Evolutionary conservation across 2,888 invertebrate genomes (phyloP).

Genomic region (Drosophila nigricruria): DNA sequence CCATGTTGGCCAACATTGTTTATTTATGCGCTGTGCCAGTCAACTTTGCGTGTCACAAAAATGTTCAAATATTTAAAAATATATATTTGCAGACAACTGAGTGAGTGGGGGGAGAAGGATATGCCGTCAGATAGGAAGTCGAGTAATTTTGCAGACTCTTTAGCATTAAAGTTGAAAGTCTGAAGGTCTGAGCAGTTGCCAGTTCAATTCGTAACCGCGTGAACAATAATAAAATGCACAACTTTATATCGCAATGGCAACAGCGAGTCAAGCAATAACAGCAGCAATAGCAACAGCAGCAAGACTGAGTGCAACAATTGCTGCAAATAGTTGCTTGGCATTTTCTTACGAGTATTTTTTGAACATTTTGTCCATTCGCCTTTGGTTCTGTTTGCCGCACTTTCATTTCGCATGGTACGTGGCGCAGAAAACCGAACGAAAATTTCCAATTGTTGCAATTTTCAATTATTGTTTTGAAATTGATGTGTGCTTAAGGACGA

Average conservation of each 20-base stretch:
- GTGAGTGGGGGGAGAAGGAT: no score
- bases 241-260: constrained; percentile 55
- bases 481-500: constrained; percentile 75
- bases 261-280: constrained; percentile 36
- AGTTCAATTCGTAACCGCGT: constrained; percentile 29
- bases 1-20: constrained; percentile 44
- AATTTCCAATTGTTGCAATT: constrained; percentile 75
- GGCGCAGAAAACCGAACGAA: constrained; percentile 48
- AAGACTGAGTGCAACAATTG: constrained; percentile 29
- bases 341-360: constrained; percentile 35
- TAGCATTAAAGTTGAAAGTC: constrained; percentile 34
- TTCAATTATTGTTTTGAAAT: constrained; percentile 80
- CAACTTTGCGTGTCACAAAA: constrained; percentile 66
- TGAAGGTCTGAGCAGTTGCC: constrained; percentile 15
- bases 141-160: background rate
- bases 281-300: background rate
- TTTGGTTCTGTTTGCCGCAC: constrained; percentile 29
- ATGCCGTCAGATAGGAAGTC: no score
- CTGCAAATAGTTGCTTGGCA: constrained; percentile 36
- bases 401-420: constrained; percentile 48
- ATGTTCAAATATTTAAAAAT: constrained; percentile 50
- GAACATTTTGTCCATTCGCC: constrained; percentile 26
- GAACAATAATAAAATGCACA: constrained; percentile 51
- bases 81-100: constrained; percentile 5
- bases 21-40: constrained; percentile 47